Evolutionary conservation across 2,113 vertebrate species (phyloP).

Genomic region (Microtus richardsoni): DNA sequence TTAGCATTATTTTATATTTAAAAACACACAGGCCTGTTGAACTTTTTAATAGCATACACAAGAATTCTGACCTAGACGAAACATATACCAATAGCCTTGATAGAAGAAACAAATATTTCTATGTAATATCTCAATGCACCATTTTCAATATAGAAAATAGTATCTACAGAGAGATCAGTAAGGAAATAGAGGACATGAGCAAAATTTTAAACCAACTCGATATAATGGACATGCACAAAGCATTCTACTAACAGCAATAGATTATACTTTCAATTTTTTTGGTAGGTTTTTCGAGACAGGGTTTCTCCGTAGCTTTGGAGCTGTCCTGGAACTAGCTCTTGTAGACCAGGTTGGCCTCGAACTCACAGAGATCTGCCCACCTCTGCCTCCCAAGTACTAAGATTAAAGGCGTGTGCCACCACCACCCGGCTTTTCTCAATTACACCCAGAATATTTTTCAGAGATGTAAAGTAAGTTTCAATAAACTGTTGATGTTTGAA

Average conservation of each 20-base stretch:
- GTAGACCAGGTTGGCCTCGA: too few relatives aligned
- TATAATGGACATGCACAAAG: neutral
- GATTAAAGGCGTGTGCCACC: too few relatives aligned
- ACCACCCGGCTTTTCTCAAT: neutral
- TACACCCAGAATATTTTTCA: neutral
- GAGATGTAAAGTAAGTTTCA: neutral
- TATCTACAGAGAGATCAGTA: neutral
- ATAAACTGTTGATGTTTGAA: neutral
- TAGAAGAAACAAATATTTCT: neutral
- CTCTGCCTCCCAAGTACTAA: too few relatives aligned
- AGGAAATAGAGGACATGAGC: neutral
- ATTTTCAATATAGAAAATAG: conserved; percentile 10
- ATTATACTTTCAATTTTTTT: neutral
- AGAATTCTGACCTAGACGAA: neutral
- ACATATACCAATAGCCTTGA: neutral
- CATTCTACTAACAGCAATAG: neutral
- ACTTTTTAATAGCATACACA: neutral
- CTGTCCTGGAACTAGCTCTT: too few relatives aligned
- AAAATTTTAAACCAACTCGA: neutral
- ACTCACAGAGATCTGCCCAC: too few relatives aligned
- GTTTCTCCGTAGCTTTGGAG: too few relatives aligned
- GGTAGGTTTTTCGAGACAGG: too few relatives aligned
- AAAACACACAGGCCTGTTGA: neutral
- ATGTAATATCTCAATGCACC: neutral
- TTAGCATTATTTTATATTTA: neutral